These are phyloP conservation scores for Eunapius fragilis DNA, from an alignment of 37 sponge, comb jelly and placozoan species.

Conservation along the genomic window DNA sequence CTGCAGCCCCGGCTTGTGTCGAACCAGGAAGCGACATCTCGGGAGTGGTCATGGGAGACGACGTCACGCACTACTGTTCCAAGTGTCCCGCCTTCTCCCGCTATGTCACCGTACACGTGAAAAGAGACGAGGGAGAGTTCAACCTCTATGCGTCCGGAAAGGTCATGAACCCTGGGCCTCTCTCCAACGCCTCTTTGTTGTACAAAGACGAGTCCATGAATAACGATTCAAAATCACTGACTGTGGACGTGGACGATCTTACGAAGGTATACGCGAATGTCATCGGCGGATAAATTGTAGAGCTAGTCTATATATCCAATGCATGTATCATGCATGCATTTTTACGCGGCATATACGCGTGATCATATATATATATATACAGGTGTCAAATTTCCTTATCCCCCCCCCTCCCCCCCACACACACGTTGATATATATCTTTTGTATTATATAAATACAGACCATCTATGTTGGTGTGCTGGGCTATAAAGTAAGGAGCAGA, in stretches of 20 bases:
- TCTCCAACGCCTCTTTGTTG: conserved; percentile 3
- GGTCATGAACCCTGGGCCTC: conserved; percentile 61
- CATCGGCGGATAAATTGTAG: too few relatives aligned
- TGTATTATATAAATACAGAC: conserved; percentile 3
- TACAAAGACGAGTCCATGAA: conserved; percentile 17
- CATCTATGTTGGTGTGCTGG: conserved; percentile 63
- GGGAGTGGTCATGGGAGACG: conserved; percentile 47
- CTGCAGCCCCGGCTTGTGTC: conserved; percentile 60
- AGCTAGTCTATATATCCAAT: too few relatives aligned
- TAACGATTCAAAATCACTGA: not conserved
- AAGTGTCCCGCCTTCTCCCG: conserved; percentile 47
- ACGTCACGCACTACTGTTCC: conserved; percentile 67
- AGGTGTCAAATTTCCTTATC: too few relatives aligned
- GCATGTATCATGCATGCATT: too few relatives aligned
- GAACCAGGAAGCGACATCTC: conserved; percentile 48
- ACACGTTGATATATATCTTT: too few relatives aligned
- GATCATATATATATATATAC: too few relatives aligned
- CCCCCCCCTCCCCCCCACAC: too few relatives aligned
- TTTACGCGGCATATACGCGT: too few relatives aligned
- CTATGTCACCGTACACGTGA: conserved; percentile 52
- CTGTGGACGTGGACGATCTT: not conserved
- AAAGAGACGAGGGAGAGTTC: conserved; percentile 42
- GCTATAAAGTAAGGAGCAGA: conserved; percentile 21
- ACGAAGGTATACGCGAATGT: too few relatives aligned
- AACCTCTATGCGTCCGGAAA: conserved; percentile 53